Evolutionary conservation across 1,140 invertebrate species (phyloP).

Genomic region (Saccostrea echinata): DNA sequence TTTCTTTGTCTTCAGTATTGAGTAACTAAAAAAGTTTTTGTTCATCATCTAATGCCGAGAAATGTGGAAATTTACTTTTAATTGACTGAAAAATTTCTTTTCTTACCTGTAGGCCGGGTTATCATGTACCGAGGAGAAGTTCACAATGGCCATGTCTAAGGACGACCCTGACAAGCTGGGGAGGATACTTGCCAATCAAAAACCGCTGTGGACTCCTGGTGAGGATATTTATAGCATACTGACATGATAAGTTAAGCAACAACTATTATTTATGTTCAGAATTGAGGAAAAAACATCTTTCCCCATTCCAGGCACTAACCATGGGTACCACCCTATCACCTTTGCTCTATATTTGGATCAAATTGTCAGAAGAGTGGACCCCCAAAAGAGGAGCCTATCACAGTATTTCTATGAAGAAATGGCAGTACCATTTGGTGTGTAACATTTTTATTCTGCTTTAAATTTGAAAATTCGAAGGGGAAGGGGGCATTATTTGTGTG

Average conservation of each 20-base stretch:
- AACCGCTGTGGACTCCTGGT: constrained; percentile 68
- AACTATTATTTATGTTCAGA: neutral
- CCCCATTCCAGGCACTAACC: constrained; percentile 61
- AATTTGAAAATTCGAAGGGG: too few relatives aligned
- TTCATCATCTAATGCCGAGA: too few relatives aligned
- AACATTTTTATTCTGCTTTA: neutral
- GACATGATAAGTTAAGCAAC: neutral
- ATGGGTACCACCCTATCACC: constrained; percentile 79
- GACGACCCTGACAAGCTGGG: constrained; percentile 62
- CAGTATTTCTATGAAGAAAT: constrained; percentile 80
- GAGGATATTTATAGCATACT: neutral
- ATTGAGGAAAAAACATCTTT: too few relatives aligned
- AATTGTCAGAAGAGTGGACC: constrained; percentile 77
- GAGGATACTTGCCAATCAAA: constrained; percentile 62
- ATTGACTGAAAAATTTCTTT: neutral
- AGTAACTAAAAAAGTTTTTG: too few relatives aligned
- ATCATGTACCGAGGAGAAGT: constrained; percentile 60
- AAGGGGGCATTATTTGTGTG: too few relatives aligned
- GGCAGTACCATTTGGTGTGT: constrained; percentile 77
- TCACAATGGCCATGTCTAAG: constrained; percentile 54
- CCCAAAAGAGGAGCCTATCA: constrained; percentile 71
- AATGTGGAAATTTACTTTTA: too few relatives aligned
- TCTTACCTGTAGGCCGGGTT: constrained; percentile 64
- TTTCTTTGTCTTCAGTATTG: too few relatives aligned
- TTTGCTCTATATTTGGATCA: constrained; percentile 79